phyloP scores from a whole-genome alignment of 2,888 invertebrate genomes.

The Caenorhabditis sp. region DNA sequence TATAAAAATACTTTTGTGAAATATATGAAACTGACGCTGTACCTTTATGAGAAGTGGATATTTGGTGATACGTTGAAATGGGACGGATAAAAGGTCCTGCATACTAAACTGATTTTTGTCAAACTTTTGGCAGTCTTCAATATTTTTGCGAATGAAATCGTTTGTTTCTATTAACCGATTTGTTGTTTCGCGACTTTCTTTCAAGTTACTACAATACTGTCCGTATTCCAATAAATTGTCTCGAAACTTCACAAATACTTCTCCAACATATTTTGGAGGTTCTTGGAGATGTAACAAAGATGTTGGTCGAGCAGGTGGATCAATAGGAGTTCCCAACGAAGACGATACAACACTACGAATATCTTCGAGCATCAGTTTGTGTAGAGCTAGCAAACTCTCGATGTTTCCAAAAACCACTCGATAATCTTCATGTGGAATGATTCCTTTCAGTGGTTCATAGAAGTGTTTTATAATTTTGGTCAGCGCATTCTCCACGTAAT shows the following conservation, averaged over 20 bases:
- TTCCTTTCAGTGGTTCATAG: constrained; percentile 75
- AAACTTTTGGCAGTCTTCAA: constrained; percentile 87
- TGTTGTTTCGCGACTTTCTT: constrained; percentile 82
- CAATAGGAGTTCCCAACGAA: constrained; percentile 20
- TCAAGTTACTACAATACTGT: constrained; percentile 92
- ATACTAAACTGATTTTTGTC: constrained; percentile 85
- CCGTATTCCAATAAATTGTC: constrained; percentile 91
- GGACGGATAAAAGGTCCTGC: constrained; percentile 92
- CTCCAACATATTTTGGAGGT: constrained; percentile 75
- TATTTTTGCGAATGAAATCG: constrained; percentile 8
- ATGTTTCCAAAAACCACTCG: constrained; percentile 88
- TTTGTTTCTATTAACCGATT: constrained; percentile 15
- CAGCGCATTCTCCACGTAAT: constrained; percentile 88
- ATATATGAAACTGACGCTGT: background rate
- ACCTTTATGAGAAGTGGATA: constrained; percentile 91
- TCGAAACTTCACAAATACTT: constrained; percentile 85
- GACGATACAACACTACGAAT: constrained; percentile 54
- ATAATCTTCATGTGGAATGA: constrained; percentile 81
- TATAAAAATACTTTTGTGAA: constrained; percentile 51
- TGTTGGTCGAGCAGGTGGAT: constrained; percentile 25
- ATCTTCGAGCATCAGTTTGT: constrained; percentile 48
- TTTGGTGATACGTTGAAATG: constrained; percentile 96
- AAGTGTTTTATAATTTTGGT: constrained; percentile 73
- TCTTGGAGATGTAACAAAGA: constrained; percentile 10
- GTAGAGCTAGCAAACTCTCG: constrained; percentile 73